Conservation (phyloP, 2,113 vertebrate genomes). For the Canis aureus region DNA sequence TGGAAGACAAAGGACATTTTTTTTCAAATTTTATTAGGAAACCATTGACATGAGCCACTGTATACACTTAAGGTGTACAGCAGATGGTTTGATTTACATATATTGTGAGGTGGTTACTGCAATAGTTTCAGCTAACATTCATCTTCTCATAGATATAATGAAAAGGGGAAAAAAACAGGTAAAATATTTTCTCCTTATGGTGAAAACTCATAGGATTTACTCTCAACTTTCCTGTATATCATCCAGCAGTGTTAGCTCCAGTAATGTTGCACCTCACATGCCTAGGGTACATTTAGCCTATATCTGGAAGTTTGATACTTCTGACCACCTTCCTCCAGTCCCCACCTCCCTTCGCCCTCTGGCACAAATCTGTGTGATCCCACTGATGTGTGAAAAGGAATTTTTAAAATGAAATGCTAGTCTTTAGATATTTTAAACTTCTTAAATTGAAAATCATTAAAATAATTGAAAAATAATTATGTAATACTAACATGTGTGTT, state of each 20-base stretch:
- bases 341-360: neutral
- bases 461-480: neutral
- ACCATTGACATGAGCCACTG: neutral
- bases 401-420: neutral
- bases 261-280: neutral
- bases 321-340: neutral
- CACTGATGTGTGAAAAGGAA: neutral
- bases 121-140: neutral
- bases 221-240: neutral
- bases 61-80: neutral
- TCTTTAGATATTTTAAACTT: neutral
- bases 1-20: neutral
- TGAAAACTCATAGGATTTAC: neutral
- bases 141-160: neutral
- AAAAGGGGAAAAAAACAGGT: neutral
- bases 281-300: neutral
- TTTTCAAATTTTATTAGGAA: neutral
- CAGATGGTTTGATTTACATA: neutral
- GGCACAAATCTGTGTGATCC: neutral
- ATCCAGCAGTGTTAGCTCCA: neutral
- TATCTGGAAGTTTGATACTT: neutral
- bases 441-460: neutral
- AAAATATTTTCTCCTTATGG: neutral
- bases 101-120: neutral
- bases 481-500: neutral